phyloP scores from a whole-genome alignment of 2,888 invertebrate species.

The Latrodectus hesperus region DNA sequence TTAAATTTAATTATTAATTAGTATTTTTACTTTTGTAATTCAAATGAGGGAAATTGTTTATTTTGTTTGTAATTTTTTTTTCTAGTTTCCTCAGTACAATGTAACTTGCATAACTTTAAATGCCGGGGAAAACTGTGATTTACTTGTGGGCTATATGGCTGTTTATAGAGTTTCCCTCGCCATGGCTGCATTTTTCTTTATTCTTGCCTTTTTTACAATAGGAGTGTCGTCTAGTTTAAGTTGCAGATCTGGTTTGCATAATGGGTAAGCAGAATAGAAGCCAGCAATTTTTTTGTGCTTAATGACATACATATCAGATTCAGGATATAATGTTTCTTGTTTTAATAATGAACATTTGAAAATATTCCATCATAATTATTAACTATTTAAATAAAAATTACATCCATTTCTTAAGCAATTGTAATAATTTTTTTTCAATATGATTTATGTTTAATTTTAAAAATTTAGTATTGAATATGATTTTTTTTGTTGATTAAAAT shows the following conservation, averaged over 20 bases:
- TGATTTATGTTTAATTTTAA: no score
- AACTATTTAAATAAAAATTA: no score
- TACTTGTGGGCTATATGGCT: conserved; percentile 75
- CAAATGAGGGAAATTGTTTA: not conserved
- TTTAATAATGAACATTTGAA: no score
- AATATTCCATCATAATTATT: no score
- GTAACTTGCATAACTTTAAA: conserved; percentile 74
- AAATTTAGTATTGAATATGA: no score
- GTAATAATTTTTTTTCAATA: no score
- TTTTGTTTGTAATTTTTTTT: not conserved
- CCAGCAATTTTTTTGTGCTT: no score
- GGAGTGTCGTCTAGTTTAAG: conserved; percentile 75
- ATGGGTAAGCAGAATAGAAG: conserved; percentile 74
- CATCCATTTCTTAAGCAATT: no score
- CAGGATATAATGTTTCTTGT: no score
- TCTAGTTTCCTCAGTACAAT: conserved; percentile 74
- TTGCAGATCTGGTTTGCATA: conserved; percentile 76
- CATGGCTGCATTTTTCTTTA: conserved; percentile 74
- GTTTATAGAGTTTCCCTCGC: conserved; percentile 76
- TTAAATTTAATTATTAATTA: not conserved
- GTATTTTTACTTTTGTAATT: not conserved
- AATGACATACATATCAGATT: no score
- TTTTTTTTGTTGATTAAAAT: no score
- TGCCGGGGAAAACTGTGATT: conserved; percentile 74
- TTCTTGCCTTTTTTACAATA: conserved; percentile 74